Evolutionary conservation across 2,888 invertebrate genomes (phyloP), one percentile per base, ranked within the genome.

Genomic region (Kuschelorhynchus macadamiae): DNA sequence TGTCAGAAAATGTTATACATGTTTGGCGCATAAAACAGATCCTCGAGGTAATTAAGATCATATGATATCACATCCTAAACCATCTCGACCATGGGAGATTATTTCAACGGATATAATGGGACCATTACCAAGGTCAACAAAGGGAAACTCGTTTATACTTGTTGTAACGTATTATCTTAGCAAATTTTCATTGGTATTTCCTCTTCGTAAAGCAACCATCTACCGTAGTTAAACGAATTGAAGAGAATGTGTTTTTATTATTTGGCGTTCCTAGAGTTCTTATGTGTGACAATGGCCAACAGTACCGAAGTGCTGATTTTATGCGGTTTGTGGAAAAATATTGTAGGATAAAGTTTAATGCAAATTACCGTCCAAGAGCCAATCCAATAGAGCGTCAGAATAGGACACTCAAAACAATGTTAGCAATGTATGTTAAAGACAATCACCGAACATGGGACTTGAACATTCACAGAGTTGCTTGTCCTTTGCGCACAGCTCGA

Each of bases 41-140:
- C 30, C 30, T 7, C 30, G 30, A 30, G 30, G 30, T 30, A 30
- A 30, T 7, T 7, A 30, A 4, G 30, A 30, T 30, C 30, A 30
- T 4, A 72, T 39, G 49, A n/a, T 50, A 12, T 32, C 74, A 75
- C 75, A 77, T 76, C 75, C 76, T 76, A 76, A 69, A 74, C 77
- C 75, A 78, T 78, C 77, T 79, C 75, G 73, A 66, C 72, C 73
- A 66, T 68, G 70, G 63, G 60, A 70, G 41, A 50, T 62, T 11
- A 21, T 71, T n/a, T 57, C 57, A 8, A 67, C 53, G 1, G 70
- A 71, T 30, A 18, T 70, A 11, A 59, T 71, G 11, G 70, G 70
- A 4, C 67, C 63, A 2, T 25, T 71, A 33, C 71, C 71, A 2
- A 44, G 47, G n/a, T 70, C 67, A 1, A 60, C 14, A 1, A 36